Conservation (phyloP, 2,797 vertebrate genomes). For the Arctocebus calabarensis region DNA sequence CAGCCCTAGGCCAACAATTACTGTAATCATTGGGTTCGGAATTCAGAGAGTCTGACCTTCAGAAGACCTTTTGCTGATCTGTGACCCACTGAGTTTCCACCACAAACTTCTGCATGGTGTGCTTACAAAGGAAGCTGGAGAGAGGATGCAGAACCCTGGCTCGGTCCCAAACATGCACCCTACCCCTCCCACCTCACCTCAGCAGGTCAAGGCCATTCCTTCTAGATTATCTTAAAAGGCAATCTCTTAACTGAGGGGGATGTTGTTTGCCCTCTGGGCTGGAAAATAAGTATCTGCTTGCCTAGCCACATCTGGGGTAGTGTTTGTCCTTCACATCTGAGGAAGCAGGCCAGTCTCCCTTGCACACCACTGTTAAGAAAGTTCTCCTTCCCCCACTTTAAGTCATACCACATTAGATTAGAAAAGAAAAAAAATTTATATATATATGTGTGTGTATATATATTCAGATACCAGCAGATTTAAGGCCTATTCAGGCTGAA, state of each 20-base stretch:
- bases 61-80: conserved; percentile 64
- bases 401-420: conserved; percentile 16
- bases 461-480: neutral
- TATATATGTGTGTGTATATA: no score
- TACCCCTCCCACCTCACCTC: neutral
- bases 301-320: neutral
- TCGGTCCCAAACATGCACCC: neutral
- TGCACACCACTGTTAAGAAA: neutral
- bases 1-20: conserved; percentile 65
- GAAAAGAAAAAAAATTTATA: neutral
- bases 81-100: neutral
- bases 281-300: neutral
- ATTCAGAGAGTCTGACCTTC: conserved; percentile 63
- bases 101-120: neutral
- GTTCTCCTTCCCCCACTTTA: neutral
- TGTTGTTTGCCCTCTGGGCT: neutral
- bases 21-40: conserved; percentile 61
- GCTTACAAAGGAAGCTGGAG: neutral
- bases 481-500: neutral
- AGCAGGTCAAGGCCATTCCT: neutral
- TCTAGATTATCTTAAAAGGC: conserved; percentile 15
- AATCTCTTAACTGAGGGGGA: neutral
- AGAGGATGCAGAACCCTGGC: neutral
- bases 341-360: neutral
- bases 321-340: rapidly evolving